phyloP scores from a whole-genome alignment of 1,140 invertebrate species.

The Conus ventricosus region DNA sequence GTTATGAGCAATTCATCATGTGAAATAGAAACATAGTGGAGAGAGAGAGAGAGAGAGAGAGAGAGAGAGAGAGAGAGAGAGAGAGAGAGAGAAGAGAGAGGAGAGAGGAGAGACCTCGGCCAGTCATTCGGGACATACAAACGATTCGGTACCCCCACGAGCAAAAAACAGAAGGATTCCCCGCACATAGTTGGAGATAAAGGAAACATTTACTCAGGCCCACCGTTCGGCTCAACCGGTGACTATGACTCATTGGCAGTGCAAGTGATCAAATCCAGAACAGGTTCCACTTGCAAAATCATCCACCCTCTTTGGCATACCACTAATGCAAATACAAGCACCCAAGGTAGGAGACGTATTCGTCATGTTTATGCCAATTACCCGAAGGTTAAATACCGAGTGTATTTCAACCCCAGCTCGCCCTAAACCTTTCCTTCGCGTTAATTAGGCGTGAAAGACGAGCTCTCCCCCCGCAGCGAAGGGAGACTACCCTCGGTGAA shows the following conservation, averaged over 20 bases:
- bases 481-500: slow-evolving; percentile 15
- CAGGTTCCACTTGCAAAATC: background rate
- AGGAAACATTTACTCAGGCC: slow-evolving; percentile 6
- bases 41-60: background rate
- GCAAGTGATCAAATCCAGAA: slow-evolving; percentile 7
- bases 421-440: slow-evolving; percentile 17
- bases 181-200: background rate
- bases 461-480: background rate
- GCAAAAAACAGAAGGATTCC: background rate
- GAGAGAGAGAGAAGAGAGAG: background rate
- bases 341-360: background rate
- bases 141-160: background rate
- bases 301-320: background rate
- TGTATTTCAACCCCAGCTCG: slow-evolving; percentile 2
- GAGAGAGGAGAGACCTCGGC: background rate
- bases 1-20: background rate
- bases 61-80: slow-evolving; percentile 8
- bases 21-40: background rate
- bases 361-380: slow-evolving; percentile 34
- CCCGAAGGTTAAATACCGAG: slow-evolving; percentile 16
- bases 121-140: background rate
- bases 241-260: background rate
- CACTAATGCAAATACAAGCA: slow-evolving; percentile 16
- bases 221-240: background rate
- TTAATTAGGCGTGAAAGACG: slow-evolving; percentile 33